Conservation (phyloP, 2,797 vertebrate species). For the Percopsis omiscomaycus region DNA sequence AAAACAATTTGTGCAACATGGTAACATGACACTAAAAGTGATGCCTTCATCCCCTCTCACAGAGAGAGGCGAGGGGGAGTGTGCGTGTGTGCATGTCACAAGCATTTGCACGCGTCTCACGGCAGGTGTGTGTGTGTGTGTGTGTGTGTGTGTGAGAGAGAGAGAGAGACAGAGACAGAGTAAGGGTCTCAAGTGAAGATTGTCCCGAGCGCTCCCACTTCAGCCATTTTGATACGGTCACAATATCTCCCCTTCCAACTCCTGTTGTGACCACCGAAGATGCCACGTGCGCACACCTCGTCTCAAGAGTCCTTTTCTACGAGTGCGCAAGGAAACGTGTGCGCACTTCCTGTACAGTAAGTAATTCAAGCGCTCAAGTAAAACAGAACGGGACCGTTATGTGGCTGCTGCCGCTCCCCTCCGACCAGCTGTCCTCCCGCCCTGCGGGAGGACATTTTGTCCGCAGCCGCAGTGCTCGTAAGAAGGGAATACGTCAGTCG, state of each 20-base stretch:
- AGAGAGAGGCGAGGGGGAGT: constrained; percentile 33
- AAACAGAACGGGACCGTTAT: no score
- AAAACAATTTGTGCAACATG: constrained; percentile 28
- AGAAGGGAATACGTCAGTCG: no score
- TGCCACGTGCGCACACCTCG: constrained; percentile 38
- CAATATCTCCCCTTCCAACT: constrained; percentile 20
- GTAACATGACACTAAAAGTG: constrained; percentile 48
- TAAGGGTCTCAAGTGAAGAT: constrained; percentile 50
- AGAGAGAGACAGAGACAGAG: constrained; percentile 16
- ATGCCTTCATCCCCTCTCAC: constrained; percentile 15
- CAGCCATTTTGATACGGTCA: constrained; percentile 10
- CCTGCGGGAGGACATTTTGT: no score
- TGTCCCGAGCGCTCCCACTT: constrained; percentile 71
- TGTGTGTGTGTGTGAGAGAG: constrained; percentile 27
- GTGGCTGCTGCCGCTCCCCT: no score
- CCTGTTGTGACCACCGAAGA: no score
- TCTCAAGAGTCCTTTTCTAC: constrained; percentile 45
- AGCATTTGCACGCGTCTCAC: constrained; percentile 8
- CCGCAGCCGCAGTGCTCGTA: no score
- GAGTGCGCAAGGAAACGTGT: constrained; percentile 60
- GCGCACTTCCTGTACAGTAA: constrained; percentile 30
- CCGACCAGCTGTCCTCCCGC: no score
- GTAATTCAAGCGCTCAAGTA: constrained; percentile 5
- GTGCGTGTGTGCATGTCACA: constrained; percentile 15
- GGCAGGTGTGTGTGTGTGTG: constrained; percentile 21